Percentiles rank a stretch among this genome's conserved stretches.
Evolutionary conservation across 2,888 invertebrate genomes (phyloP).

Genomic region (Hypsopygia costalis): DNA sequence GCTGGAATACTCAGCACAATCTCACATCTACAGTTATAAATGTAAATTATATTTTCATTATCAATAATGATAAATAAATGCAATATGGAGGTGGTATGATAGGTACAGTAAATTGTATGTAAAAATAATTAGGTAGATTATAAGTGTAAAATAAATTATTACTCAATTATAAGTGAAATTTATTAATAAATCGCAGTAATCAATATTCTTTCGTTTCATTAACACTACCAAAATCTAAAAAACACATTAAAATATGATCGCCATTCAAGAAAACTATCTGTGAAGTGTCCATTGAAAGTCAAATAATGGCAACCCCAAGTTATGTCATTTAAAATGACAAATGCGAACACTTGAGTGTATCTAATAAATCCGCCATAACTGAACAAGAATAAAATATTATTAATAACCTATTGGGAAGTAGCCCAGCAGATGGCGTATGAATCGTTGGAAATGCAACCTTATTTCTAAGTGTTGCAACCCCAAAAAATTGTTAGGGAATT

Average conservation of each 20-base stretch:
- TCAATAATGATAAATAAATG: slow-evolving; percentile 43
- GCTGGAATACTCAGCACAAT: slow-evolving; percentile 43
- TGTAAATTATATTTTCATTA: slow-evolving; percentile 56
- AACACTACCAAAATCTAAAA: neutral
- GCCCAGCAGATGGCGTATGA: slow-evolving; percentile 32
- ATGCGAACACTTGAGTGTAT: slow-evolving; percentile 45
- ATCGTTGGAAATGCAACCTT: slow-evolving; percentile 26
- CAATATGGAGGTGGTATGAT: slow-evolving; percentile 67
- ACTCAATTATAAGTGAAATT: slow-evolving; percentile 72
- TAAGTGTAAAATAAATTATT: slow-evolving; percentile 79
- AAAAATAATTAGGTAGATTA: slow-evolving; percentile 45
- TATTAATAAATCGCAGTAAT: slow-evolving; percentile 79
- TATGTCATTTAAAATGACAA: slow-evolving; percentile 42
- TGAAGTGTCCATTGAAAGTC: slow-evolving; percentile 12
- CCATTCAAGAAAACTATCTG: neutral
- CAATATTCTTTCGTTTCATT: slow-evolving; percentile 43
- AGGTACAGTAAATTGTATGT: slow-evolving; percentile 52
- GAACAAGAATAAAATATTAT: slow-evolving; percentile 54
- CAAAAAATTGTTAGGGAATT: slow-evolving; percentile 40
- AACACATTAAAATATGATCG: too few relatives aligned
- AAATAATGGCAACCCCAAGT: slow-evolving; percentile 25
- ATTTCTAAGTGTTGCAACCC: slow-evolving; percentile 35
- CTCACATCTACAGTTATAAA: slow-evolving; percentile 26
- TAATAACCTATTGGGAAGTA: slow-evolving; percentile 29
- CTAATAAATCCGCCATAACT: slow-evolving; percentile 48